Conservation (phyloP, 2,113 vertebrate genomes). For the Beaufortia kweichowensis region DNA sequence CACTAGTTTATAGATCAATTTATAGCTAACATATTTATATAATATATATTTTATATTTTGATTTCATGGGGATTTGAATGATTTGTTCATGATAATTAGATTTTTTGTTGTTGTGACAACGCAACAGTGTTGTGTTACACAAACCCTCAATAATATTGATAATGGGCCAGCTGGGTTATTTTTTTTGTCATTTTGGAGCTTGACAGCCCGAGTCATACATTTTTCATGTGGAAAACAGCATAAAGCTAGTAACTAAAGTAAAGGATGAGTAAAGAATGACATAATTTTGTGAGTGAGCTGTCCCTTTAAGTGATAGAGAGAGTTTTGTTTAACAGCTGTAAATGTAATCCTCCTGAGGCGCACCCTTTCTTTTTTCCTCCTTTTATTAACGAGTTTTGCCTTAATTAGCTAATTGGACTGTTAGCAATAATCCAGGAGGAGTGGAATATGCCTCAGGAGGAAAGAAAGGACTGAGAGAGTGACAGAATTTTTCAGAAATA, state of each 20-base stretch:
- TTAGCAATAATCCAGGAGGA: constrained; percentile 32
- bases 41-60: too few species aligned
- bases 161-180: too few species aligned
- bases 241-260: not conserved
- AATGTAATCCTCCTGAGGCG: constrained; percentile 18
- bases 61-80: too few species aligned
- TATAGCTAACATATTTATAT: too few species aligned
- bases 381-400: constrained; percentile 31
- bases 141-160: too few species aligned
- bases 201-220: too few species aligned
- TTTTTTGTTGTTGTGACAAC: too few species aligned
- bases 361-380: not conserved
- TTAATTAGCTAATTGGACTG: constrained; percentile 34
- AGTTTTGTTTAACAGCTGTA: constrained; percentile 12
- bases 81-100: too few species aligned
- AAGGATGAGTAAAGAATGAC: not conserved
- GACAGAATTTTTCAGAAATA: not conserved
- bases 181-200: too few species aligned
- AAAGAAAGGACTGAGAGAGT: not conserved
- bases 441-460: constrained; percentile 4
- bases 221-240: too few species aligned
- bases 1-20: too few species aligned
- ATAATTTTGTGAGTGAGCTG: constrained; percentile 1
- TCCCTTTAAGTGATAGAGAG: constrained; percentile 17
- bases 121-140: too few species aligned